Conservation (phyloP, 1,140 invertebrate genomes). For the Bombus confusus region DNA sequence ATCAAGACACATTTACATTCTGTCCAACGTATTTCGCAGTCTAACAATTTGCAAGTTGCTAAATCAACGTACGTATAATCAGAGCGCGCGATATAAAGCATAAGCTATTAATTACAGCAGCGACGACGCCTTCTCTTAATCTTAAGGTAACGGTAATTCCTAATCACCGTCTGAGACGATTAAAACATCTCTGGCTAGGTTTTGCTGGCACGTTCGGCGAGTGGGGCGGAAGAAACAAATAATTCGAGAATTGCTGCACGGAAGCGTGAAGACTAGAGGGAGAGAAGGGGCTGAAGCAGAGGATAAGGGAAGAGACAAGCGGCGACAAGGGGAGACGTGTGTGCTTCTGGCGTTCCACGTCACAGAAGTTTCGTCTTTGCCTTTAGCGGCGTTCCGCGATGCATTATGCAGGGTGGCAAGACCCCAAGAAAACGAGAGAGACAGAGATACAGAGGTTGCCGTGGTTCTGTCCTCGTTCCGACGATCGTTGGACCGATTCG, state of each 20-base stretch:
- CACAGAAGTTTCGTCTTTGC: conserved; percentile 62
- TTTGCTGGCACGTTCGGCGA: background rate
- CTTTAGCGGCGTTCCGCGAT: conserved; percentile 56
- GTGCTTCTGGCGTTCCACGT: conserved; percentile 57
- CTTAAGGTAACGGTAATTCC: conserved; percentile 1
- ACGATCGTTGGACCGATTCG: conserved; percentile 19
- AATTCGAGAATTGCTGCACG: conserved; percentile 7
- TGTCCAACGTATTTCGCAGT: background rate
- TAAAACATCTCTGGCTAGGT: background rate
- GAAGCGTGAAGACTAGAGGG: too few relatives aligned
- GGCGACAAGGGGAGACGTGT: conserved; percentile 15
- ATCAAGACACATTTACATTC: background rate
- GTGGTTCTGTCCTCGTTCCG: conserved; percentile 29
- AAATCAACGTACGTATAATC: background rate
- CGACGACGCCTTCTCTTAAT: background rate
- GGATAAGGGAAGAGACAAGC: conserved; percentile 11
- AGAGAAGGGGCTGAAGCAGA: background rate
- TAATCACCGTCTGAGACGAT: background rate
- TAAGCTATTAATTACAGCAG: background rate
- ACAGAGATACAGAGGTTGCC: conserved; percentile 17
- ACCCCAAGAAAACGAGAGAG: conserved; percentile 26
- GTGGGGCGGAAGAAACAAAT: background rate
- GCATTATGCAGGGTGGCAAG: conserved; percentile 65
- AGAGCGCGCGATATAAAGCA: too few relatives aligned
- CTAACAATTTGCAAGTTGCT: background rate